A percentile compares a stretch with the other conserved stretches of the same genome.
Evolutionary conservation across 2,888 invertebrate genomes (phyloP).

Genomic region (Pecten maximus): DNA sequence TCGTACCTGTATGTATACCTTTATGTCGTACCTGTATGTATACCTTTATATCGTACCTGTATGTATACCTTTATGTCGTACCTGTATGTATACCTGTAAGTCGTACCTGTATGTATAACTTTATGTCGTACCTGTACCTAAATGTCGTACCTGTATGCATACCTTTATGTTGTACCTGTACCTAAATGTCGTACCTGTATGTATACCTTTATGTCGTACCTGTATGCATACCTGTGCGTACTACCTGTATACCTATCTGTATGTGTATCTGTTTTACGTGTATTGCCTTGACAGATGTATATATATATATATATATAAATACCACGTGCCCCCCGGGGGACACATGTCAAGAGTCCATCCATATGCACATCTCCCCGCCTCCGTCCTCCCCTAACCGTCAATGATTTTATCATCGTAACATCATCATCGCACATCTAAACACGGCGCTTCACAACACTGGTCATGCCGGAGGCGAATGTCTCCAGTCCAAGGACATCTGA

Average conservation of each 20-base stretch:
- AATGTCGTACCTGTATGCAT: too few species aligned
- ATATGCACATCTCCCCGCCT: slow-evolving; percentile 15
- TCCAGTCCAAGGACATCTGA: not conserved
- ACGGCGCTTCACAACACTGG: not conserved
- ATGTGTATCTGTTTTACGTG: not conserved
- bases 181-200: not conserved
- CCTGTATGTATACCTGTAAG: too few species aligned
- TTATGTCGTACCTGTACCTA: too few species aligned
- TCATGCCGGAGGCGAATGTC: not conserved
- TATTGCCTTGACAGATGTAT: not conserved
- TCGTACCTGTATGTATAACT: too few species aligned
- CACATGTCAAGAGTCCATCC: not conserved
- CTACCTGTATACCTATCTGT: not conserved
- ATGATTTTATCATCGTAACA: slow-evolving; percentile 1
- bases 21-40: too few species aligned
- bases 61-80: too few species aligned
- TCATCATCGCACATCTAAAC: slow-evolving; percentile 28
- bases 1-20: too few species aligned
- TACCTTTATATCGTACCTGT: too few species aligned
- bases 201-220: too few species aligned
- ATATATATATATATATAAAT: too few species aligned
- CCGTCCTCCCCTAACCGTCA: slow-evolving; percentile 20
- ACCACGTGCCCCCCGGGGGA: not conserved
- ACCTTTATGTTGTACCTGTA: too few species aligned
- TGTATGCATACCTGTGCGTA: not conserved